Evolutionary conservation across 2,888 invertebrate species (phyloP), one percentile per base, ranked within the genome.

Genomic region (Mellilla xanthometata): DNA sequence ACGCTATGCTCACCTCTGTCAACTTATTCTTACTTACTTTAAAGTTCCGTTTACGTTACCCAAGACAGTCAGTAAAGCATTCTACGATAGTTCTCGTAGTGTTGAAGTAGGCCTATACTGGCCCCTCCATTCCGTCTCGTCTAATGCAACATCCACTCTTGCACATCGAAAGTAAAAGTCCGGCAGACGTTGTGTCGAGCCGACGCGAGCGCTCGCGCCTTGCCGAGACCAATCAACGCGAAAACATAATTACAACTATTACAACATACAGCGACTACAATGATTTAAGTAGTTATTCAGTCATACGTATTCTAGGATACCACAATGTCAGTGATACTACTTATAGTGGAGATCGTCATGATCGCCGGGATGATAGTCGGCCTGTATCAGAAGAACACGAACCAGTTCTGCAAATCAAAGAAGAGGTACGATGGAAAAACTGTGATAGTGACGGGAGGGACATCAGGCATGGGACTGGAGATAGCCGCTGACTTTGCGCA

Each of bases 391-490:
- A 88, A 88, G 49, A 79, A 76, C 26, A 86, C 82, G 0, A 88
- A 88, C 41, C 58, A 66, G n/a, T 65, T 81, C 35, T 87, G 84
- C 55, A 81, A 80, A 55, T 85, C 87, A 0, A 85, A 75, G 54
- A 81, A 73, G 49, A 68, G 75, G 19, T 74, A 79, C 7, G 73
- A 80, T 39, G 85, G 87, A 0, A 85, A 72, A 49, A 82, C 79
- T 0, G 81, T 73, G 1, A 32, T 88, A 2, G 81, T 88, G 24
- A 87, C 86, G 0, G 87, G 88, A 0, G 88, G 88, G 0, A 87
- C 88, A 0, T 59, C 72, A 0, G 87, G 88, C 0, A 87, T 88
- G 73, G 88, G 88, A 0, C 49, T 88, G 5, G 73, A 84, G 39
- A 81, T 87, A 12, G 83, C 87, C 0, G 66, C 59, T 0, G 87